Base-by-base conservation (phyloP, 1,140 invertebrate genomes). In the Patella vulgata region DNA sequence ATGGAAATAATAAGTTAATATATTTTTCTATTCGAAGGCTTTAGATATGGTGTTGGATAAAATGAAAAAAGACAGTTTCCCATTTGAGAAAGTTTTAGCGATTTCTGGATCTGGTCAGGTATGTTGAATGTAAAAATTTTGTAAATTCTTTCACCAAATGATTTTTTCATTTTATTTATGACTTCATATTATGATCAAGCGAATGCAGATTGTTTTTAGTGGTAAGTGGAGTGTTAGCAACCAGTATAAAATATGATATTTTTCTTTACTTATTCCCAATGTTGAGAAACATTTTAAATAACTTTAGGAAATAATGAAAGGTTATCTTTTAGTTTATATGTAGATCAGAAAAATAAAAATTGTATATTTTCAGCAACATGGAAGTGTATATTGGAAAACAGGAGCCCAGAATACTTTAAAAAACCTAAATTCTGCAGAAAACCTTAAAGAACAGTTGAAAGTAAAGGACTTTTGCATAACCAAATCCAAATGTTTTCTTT, bases 321-420 rank as follows among this genome's bases (percentile, higher is more conserved):
- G 17, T 46, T 8, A 48, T 27, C 3, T 17, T 21, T 9, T 14
- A 48, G 25, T 14, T 4, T 21, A n/a, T 8, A 48, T 6, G 11
- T 11, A 21, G 28, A 12, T 8, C 21, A 1, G 21, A 4, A 9
- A 23, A 27, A 36, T 36, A 36, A 36, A 36, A 36, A 36, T 36
- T n/a, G n/a, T n/a, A n/a, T 14, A 8, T 8, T 36, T 71, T 2
- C 76, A 97, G 92, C 96, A 98, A 93, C 96, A 98, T 85, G 95
- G 96, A 0, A 96, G 94, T 56, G 91, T 98, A 5, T 98, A 93
- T 85, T 98, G 96, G 96, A 88, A 89, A 48, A 90, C 88, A 69
- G 91, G 91, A 30, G 90, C 92, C 17, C 85, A 88, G 56, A 71
- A 87, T 19, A 86, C 87, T 0, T 84, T 98, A 1, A 75, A 82